phyloP scores from a whole-genome alignment of 2,113 vertebrate genomes.

The Orycteropus afer region DNA sequence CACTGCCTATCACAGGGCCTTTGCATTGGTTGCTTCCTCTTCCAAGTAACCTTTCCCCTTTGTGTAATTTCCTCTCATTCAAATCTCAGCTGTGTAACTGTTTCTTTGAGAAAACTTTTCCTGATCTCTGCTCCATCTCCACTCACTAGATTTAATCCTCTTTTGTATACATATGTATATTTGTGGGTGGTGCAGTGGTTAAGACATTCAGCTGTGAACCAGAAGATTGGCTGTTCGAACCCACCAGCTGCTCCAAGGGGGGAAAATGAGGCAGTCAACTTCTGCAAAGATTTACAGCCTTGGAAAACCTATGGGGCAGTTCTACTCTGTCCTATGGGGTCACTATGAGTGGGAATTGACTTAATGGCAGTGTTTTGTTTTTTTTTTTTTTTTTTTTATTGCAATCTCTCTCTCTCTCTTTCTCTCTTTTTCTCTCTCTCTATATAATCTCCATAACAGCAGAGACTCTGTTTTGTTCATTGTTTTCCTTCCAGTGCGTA shows the following conservation, averaged over 20 bases:
- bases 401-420: too few species aligned
- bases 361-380: too few species aligned
- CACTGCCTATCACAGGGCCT: neutral
- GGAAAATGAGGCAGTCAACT: too few species aligned
- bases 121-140: neutral
- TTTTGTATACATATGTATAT: neutral
- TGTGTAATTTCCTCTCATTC: neutral
- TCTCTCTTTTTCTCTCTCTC: neutral
- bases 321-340: too few species aligned
- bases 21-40: neutral
- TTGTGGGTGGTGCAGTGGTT: too few species aligned
- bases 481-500: neutral
- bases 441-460: neutral
- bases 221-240: too few species aligned
- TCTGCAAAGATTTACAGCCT: too few species aligned
- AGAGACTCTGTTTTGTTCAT: neutral
- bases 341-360: too few species aligned
- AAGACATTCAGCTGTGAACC: too few species aligned
- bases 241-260: too few species aligned
- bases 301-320: too few species aligned
- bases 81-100: neutral
- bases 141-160: neutral
- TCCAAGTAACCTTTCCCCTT: neutral
- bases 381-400: too few species aligned
- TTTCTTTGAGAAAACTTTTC: conserved; percentile 7